A percentile compares a stretch with the other conserved stretches of the same genome.
phyloP scores from a whole-genome alignment of 1,140 invertebrate genomes.

The Thaumetopoea pityocampa region DNA sequence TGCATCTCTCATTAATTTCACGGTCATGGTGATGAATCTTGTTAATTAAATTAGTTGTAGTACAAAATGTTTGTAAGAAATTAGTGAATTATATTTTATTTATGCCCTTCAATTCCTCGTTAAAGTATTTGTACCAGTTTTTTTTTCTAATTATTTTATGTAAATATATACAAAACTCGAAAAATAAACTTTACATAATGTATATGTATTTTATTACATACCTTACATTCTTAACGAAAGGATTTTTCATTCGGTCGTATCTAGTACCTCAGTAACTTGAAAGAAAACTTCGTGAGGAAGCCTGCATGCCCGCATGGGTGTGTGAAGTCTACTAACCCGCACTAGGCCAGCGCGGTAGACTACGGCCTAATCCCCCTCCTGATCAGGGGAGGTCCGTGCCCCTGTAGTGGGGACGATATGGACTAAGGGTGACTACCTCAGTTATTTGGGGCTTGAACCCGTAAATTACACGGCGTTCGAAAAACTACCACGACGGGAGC shows the following conservation, averaged over 20 bases:
- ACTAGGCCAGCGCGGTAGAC: too few species aligned
- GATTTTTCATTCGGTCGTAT: not conserved
- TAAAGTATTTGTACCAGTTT: conserved; percentile 32
- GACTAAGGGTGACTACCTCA: too few species aligned
- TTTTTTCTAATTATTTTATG: conserved; percentile 51
- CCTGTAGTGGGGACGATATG: too few species aligned
- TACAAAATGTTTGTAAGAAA: conserved; percentile 43
- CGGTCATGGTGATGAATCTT: conserved; percentile 47
- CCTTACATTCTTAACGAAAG: not conserved
- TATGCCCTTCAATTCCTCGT: conserved; percentile 12
- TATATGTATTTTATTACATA: conserved; percentile 18
- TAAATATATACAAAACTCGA: conserved; percentile 44
- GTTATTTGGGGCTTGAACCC: too few species aligned
- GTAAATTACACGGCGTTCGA: too few species aligned
- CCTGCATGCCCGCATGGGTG: too few species aligned
- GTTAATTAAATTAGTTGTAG: conserved; percentile 38
- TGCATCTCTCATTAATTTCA: conserved; percentile 21
- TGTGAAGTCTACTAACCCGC: too few species aligned
- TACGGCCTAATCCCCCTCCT: too few species aligned
- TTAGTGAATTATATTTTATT: conserved; percentile 33
- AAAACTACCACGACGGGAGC: too few species aligned
- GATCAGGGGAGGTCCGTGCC: too few species aligned
- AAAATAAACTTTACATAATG: conserved; percentile 34
- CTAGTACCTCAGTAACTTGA: not conserved
- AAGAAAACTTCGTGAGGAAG: too few species aligned